phyloP scores from a whole-genome alignment of 2,888 invertebrate species.

The Thysanoteuthis rhombus region DNA sequence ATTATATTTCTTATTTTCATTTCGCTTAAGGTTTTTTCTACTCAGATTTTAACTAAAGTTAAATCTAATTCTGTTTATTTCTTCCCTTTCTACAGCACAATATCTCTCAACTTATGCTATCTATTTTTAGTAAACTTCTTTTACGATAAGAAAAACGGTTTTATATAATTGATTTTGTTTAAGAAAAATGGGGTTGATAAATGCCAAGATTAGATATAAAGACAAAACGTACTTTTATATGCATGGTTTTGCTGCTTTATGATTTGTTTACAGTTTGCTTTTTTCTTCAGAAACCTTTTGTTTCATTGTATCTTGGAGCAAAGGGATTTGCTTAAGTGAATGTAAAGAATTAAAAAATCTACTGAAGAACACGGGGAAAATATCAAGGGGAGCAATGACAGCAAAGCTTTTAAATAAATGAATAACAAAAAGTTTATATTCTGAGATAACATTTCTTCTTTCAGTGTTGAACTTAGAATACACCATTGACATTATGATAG shows the following conservation, averaged over 20 bases:
- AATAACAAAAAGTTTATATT: not conserved
- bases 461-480: not conserved
- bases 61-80: too few species aligned
- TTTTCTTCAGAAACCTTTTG: not conserved
- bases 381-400: not conserved
- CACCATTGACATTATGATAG: too few species aligned
- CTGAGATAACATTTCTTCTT: not conserved
- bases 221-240: not conserved
- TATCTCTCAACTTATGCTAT: too few species aligned
- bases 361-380: not conserved
- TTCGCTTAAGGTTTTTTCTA: too few species aligned
- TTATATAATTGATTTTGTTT: not conserved
- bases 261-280: not conserved
- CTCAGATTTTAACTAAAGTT: too few species aligned
- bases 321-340: not conserved
- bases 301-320: not conserved
- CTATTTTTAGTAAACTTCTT: too few species aligned
- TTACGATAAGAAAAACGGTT: too few species aligned
- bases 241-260: not conserved
- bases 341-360: not conserved
- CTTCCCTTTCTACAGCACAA: too few species aligned
- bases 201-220: not conserved
- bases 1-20: too few species aligned
- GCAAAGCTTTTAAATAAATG: not conserved
- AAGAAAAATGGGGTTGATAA: not conserved